Base-by-base conservation (phyloP, 2,888 invertebrate species). In the Ochlodes sylvanus region DNA sequence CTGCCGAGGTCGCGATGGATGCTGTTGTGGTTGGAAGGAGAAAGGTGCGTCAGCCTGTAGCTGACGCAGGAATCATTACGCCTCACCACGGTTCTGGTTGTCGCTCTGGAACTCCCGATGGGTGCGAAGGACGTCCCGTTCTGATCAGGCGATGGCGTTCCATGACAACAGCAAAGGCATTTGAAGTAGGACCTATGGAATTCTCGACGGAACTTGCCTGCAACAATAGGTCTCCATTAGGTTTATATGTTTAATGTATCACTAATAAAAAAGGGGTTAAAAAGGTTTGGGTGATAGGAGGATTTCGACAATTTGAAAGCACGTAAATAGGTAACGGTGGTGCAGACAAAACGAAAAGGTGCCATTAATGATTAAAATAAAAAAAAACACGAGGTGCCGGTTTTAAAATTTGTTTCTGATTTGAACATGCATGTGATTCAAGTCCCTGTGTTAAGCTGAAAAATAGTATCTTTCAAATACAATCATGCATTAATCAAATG, bases 201-300 rank as follows among this genome's bases (percentile, higher is more conserved):
- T 81, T 96, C 96, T 72, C 95, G 94, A 9, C 96, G 95, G 84
- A 96, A 96, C 91, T 96, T 96, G 69, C 96, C 96, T 96, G 94
- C 9, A 94, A 94, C 90, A 91, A 77, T 61, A n/a, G 34, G 38
- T 50, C 6, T 62, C 2, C 10, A 38, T 62, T 68, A 62, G 47
- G 56, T n/a, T n/a, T 55, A 55, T 4, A 17, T 4, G 7, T 41
- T 62, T 7, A 41, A 38, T 21, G 27, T 4, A 52, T 7, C 1
- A 57, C 14, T 10, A 17, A 7, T 14, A 7, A 34, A 55, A 27
- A 21, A 14, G 38, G 14, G 42, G 50, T 19, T 17, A 50, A 50
- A 9, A 4, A 17, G 0, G 2, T 9, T 47, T 17, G 9, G 50
- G 50, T 50, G 50, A 19, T n/a, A 19, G 3, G 27, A 21, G 6